A percentile compares a stretch with the other conserved stretches of the same genome.
These are phyloP conservation scores for Latrodectus hesperus DNA, from an alignment of 2,888 invertebrate genomes.

Conservation along the genomic window DNA sequence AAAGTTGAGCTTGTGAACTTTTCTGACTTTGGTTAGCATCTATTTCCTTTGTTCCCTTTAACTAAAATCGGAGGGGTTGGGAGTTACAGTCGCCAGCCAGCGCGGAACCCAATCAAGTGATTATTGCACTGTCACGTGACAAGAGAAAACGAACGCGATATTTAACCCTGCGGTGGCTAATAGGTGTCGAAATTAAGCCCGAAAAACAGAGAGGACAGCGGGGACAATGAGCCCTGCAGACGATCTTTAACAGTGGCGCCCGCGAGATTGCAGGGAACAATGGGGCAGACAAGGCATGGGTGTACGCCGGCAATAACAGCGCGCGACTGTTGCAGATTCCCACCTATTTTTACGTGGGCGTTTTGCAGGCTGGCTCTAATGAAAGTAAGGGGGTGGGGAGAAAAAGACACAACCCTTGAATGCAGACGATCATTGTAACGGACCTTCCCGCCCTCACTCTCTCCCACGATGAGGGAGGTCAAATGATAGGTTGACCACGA, in stretches of 20 bases:
- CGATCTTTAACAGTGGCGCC: not conserved
- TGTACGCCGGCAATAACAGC: not conserved
- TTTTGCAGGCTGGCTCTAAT: not conserved
- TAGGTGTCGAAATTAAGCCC: constrained; percentile 39
- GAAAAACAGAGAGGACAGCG: not conserved
- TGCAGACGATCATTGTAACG: constrained; percentile 5
- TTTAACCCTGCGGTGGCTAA: constrained; percentile 19
- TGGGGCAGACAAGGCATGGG: not conserved
- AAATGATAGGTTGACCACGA: not conserved
- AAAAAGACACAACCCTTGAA: constrained; percentile 1
- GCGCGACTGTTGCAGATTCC: not conserved
- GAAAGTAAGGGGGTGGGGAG: not conserved
- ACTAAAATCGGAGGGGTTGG: no score
- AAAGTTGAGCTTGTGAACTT: no score
- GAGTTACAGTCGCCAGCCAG: not conserved
- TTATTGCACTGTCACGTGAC: not conserved
- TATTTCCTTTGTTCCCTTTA: no score
- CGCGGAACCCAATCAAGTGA: not conserved
- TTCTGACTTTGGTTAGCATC: no score
- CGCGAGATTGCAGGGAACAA: not conserved
- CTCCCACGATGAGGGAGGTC: constrained; percentile 1
- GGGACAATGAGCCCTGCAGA: constrained; percentile 2
- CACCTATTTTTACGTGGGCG: constrained; percentile 3
- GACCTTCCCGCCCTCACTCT: not conserved
- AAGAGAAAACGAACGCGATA: not conserved